Evolutionary conservation across 2,797 vertebrate species (phyloP).

Genomic region (Xyrichtys novacula): DNA sequence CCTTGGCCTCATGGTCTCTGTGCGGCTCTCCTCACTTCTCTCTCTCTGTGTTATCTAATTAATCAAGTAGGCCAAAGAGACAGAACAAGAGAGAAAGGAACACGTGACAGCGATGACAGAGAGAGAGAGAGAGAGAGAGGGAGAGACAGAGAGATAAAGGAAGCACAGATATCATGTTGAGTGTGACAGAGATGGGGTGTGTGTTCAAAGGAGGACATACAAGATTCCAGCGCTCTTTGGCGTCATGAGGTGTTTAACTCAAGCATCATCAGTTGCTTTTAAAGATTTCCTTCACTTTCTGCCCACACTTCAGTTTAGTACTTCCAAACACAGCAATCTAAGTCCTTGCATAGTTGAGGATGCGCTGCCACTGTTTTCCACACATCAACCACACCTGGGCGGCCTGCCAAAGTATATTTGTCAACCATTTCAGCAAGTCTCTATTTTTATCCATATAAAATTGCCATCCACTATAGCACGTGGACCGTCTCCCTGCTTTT

Average conservation of each 20-base stretch:
- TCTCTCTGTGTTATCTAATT: constrained; percentile 64
- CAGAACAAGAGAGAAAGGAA: constrained; percentile 47
- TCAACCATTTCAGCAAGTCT: too few species aligned
- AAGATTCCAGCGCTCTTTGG: background rate
- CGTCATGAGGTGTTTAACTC: background rate
- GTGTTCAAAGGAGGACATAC: background rate
- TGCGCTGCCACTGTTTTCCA: too few species aligned
- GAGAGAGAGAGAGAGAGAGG: background rate
- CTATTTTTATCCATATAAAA: too few species aligned
- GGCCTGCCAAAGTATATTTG: too few species aligned
- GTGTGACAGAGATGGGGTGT: background rate
- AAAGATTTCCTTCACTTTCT: too few species aligned
- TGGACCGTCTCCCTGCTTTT: too few species aligned
- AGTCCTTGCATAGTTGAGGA: too few species aligned
- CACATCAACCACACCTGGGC: too few species aligned
- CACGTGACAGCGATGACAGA: constrained; percentile 37
- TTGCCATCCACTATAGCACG: too few species aligned
- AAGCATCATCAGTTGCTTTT: too few species aligned
- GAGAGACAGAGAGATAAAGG: background rate
- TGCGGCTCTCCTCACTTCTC: constrained; percentile 42
- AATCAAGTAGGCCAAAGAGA: constrained; percentile 72
- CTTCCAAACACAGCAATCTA: too few species aligned
- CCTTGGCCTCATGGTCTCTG: constrained; percentile 43
- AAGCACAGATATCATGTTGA: background rate
- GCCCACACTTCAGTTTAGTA: too few species aligned